Base-by-base conservation (phyloP, 1,140 invertebrate species). In the Drosophila bipectinata region DNA sequence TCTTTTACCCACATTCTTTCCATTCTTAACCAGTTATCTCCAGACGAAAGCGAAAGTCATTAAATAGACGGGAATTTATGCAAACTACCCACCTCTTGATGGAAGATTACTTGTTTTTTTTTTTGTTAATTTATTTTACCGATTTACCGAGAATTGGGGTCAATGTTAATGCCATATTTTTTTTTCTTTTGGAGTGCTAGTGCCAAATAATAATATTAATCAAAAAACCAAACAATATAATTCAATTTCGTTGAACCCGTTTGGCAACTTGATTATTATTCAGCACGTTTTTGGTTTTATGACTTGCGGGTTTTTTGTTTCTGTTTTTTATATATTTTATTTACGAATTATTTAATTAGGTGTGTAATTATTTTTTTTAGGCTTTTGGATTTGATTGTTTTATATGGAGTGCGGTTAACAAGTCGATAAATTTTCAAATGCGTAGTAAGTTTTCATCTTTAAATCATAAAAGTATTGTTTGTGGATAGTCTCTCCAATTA, bases 31-130 rank as follows among this genome's bases (percentile, higher is more conserved):
- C 63, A 48, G 49, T 56, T 69, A 24, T 8, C 24, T 14, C 49
- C 30, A 41, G 51, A 48, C 10, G 44, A 69, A 69, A 69, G 51
- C 52, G 44, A 69, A 69, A 69, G 67, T 69, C 6, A 68, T 30
- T 1, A 32, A 24, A 49, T 56, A 30, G 26, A 37, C 21, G 21
- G 21, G 21, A 21, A 21, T 21, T 21, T 21, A 21, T 48, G 15
- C 30, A 15, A 55, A 45, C 39, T 48, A 37, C 8, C 2, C 1
- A 12, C 26, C 21, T n/a, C 12, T 30, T 61, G 12, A n/a, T 21
- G 39, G 24, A 21, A 21, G 21, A 21, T 21, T 0, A 3, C 21
- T 21, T 21, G 21, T 21, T 2, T 21, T 21, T 21, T 26, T 5
- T 26, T 26, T 15, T 44, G 8, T 44, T 14, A 2, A 44, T 32